Evolutionary conservation across 2,113 vertebrate genomes (phyloP), one percentile per base, ranked within the genome.

Genomic region (Oryzias celebensis): DNA sequence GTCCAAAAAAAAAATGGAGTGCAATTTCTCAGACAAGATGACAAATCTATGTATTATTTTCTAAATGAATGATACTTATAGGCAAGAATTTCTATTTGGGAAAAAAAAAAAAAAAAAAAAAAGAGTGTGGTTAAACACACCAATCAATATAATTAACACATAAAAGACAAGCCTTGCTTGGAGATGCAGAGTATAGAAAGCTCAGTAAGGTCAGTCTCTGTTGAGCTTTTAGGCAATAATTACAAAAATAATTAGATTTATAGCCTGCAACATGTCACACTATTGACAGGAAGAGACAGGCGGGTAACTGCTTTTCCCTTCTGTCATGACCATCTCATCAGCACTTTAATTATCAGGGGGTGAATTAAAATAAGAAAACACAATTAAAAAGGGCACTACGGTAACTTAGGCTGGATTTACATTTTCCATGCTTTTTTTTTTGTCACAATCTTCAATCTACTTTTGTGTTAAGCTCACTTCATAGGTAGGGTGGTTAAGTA

Each of bases 361-460:
- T 75, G 60, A 24, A 67, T 78, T 77, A 57, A 77, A 85, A 78
- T 77, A 69, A 70, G 58, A 72, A 79, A 80, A 73, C 61, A 73
- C 7, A 10, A 49, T 8, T 53, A 52, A 68, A 50, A 55, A 70
- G 43, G 31, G 23, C 20, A 45, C 61, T n/a, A 61, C 31, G 42
- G 20, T 58, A 47, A 71, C 22, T 14, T 41, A 56, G 26, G 52
- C 52, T 53, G 42, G 26, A 26, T 26, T 26, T 4, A 5, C 26
- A 26, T 26, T 26, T 26, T 5, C 26, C 20, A 20, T 28, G 26
- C 0, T 4, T 28, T 28, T 28, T 28, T 28, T 28, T 28, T 5
- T 5, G 7, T 28, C 3, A 28, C 7, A 28, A 28, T 28, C 26
- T 28, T 28, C 5, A 28, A 28, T 5, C 26, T 28, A 28, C 5